phyloP scores from a whole-genome alignment of 2,797 vertebrate species.

The Micromesistius poutassou region DNA sequence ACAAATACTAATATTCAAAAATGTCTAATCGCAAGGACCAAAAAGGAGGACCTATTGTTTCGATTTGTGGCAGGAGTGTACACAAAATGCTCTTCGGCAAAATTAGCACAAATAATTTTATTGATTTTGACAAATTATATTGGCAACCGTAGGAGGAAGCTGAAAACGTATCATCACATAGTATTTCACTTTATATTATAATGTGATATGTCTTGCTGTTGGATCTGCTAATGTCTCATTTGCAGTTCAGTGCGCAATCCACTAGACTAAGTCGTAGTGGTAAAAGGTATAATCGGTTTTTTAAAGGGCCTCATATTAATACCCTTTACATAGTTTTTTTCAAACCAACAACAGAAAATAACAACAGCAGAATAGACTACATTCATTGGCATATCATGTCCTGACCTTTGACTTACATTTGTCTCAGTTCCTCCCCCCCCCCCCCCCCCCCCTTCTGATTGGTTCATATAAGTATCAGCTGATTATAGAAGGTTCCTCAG shows the following conservation, averaged over 20 bases:
- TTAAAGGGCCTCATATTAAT: background rate
- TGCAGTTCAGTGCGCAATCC: background rate
- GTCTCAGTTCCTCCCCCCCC: background rate
- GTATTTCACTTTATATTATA: background rate
- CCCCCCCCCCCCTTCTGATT: conserved; percentile 35
- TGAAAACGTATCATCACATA: background rate
- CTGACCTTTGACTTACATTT: background rate
- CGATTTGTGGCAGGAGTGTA: background rate
- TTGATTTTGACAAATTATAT: conserved; percentile 3
- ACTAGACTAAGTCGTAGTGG: background rate
- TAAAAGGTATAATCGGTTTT: background rate
- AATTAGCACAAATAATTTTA: background rate
- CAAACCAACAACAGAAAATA: background rate
- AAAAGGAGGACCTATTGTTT: background rate
- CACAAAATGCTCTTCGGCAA: background rate
- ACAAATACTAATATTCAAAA: no score
- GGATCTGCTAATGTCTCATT: background rate
- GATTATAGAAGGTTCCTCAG: conserved; percentile 8
- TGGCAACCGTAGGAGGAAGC: background rate
- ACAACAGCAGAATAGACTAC: background rate
- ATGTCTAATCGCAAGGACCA: background rate
- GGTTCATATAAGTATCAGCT: conserved; percentile 37
- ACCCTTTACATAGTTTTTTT: background rate
- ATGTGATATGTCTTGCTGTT: background rate
- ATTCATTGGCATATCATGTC: background rate